Evolutionary conservation across 2,113 vertebrate genomes (phyloP).

Genomic region (Paramisgurnus dabryanus): DNA sequence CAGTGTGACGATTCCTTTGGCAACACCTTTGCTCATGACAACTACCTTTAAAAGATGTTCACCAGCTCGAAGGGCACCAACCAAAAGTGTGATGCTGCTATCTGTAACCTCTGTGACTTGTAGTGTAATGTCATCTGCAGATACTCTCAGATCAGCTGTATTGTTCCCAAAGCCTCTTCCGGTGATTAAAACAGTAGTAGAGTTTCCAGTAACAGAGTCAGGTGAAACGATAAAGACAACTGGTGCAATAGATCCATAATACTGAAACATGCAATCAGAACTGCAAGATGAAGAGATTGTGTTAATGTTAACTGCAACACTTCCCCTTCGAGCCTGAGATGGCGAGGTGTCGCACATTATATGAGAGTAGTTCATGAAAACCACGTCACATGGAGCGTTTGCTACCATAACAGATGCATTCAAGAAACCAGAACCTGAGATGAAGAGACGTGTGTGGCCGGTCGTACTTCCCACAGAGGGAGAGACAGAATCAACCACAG

Average conservation of each 20-base stretch:
- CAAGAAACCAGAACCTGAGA: conserved; percentile 80
- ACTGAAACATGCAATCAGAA: conserved; percentile 76
- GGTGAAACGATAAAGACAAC: conserved; percentile 64
- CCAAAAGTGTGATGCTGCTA: conserved; percentile 57
- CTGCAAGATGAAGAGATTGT: conserved; percentile 68
- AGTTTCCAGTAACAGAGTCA: conserved; percentile 46
- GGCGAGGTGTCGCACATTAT: conserved; percentile 76
- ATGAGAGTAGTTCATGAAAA: conserved; percentile 74
- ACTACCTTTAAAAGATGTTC: conserved; percentile 69
- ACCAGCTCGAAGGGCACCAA: conserved; percentile 72
- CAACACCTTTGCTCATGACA: conserved; percentile 76
- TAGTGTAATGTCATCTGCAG: conserved; percentile 58
- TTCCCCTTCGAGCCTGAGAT: conserved; percentile 58
- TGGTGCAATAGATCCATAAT: conserved; percentile 63
- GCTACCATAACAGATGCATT: conserved; percentile 59
- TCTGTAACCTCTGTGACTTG: conserved; percentile 63
- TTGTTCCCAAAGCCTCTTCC: conserved; percentile 76
- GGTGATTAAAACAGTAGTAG: conserved; percentile 61
- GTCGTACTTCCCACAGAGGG: conserved; percentile 74
- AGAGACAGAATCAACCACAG: conserved; percentile 71
- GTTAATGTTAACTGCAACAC: conserved; percentile 55
- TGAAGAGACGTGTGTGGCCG: conserved; percentile 73
- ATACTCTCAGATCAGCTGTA: conserved; percentile 63
- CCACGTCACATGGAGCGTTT: conserved; percentile 63
- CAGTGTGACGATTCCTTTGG: conserved; percentile 67